Percentiles rank a stretch among this genome's conserved stretches.
These are phyloP conservation scores for Galbula dea DNA, from an alignment of 2,113 vertebrate genomes.

Conservation along the genomic window DNA sequence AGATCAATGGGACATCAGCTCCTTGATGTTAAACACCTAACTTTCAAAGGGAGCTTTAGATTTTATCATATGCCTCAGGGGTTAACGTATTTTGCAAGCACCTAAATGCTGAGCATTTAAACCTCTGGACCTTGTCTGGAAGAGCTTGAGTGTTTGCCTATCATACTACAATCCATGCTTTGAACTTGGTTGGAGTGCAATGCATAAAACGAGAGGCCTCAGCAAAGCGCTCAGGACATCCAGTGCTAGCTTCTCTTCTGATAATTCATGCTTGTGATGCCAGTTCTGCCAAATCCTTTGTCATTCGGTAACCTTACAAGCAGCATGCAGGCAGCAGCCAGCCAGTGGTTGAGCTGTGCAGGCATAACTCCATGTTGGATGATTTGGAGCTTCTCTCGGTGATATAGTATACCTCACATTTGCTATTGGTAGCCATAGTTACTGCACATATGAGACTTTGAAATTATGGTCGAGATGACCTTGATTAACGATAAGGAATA, in stretches of 20 bases:
- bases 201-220: not conserved
- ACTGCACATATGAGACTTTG: too few species aligned
- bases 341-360: not conserved
- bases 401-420: too few species aligned
- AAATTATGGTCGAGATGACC: too few species aligned
- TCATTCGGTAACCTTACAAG: not conserved
- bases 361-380: not conserved
- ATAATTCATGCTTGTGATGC: not conserved
- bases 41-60: conserved; percentile 57
- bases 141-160: not conserved
- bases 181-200: not conserved
- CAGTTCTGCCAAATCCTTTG: not conserved
- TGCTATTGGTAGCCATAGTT: too few species aligned
- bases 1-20: conserved; percentile 36
- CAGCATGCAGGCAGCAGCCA: not conserved
- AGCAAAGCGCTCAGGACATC: not conserved
- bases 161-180: not conserved
- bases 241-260: not conserved
- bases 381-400: not conserved
- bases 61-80: conserved; percentile 42
- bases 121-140: conserved; percentile 29
- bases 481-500: too few species aligned
- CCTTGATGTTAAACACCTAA: conserved; percentile 15
- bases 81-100: conserved; percentile 61
- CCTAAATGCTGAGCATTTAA: conserved; percentile 1